These are phyloP conservation scores for Darevskia mixta DNA, from an alignment of 2,797 vertebrate species.

Conservation along the genomic window DNA sequence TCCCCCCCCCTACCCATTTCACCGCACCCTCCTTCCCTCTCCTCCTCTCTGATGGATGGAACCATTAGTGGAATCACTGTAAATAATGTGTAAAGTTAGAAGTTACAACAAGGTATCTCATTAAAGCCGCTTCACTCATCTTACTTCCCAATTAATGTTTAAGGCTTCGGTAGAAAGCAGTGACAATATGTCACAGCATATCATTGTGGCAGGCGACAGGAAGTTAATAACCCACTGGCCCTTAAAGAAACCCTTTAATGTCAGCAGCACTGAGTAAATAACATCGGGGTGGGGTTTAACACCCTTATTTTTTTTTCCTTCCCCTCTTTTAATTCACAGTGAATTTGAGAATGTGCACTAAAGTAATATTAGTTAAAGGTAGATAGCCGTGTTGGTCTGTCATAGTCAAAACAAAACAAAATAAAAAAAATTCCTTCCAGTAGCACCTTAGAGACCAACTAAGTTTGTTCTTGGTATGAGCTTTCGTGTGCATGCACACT, in stretches of 20 bases:
- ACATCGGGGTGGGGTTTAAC: slow-evolving; percentile 47
- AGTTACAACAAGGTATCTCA: slow-evolving; percentile 87
- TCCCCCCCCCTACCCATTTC: slow-evolving; percentile 32
- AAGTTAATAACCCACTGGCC: slow-evolving; percentile 80
- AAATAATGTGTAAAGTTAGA: slow-evolving; percentile 85
- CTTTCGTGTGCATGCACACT: too few species aligned
- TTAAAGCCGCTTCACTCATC: slow-evolving; percentile 83
- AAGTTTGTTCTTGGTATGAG: too few species aligned
- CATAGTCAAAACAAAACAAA: too few species aligned
- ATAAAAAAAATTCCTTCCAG: too few species aligned
- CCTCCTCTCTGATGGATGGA: slow-evolving; percentile 82
- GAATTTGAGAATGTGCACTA: slow-evolving; percentile 59
- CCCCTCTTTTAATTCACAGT: slow-evolving; percentile 61
- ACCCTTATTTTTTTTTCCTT: background rate
- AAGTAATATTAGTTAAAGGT: slow-evolving; percentile 75
- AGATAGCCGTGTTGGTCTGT: too few species aligned
- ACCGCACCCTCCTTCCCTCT: background rate
- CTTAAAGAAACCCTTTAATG: slow-evolving; percentile 71
- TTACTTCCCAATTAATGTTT: slow-evolving; percentile 86
- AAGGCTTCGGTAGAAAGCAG: slow-evolving; percentile 74
- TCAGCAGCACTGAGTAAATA: slow-evolving; percentile 76
- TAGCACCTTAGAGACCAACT: too few species aligned
- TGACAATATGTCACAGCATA: slow-evolving; percentile 80
- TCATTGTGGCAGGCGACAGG: slow-evolving; percentile 69
- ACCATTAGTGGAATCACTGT: slow-evolving; percentile 87